These are phyloP conservation scores for Lophotriccus pileatus DNA, from an alignment of 2,797 vertebrate species.

Conservation along the genomic window DNA sequence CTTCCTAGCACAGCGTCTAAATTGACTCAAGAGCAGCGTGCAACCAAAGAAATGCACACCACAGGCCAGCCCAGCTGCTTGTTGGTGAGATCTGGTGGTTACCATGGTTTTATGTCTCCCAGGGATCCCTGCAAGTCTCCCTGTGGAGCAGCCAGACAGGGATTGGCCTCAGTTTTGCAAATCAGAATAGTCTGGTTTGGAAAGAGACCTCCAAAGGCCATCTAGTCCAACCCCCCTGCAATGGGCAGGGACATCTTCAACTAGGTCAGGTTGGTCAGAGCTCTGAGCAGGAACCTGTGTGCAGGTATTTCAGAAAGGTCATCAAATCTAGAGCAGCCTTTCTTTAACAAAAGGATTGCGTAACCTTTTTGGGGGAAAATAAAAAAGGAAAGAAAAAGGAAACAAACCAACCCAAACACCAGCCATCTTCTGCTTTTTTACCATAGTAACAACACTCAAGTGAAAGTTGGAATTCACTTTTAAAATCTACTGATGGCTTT, in stretches of 20 bases:
- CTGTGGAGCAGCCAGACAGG: neutral
- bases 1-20: neutral
- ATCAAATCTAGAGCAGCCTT: neutral
- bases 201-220: neutral
- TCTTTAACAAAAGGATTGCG: neutral
- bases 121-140: neutral
- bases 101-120: neutral
- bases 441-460: neutral
- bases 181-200: neutral
- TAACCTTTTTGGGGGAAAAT: fast-evolving
- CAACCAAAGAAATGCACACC: neutral
- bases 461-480: neutral
- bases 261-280: neutral
- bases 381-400: neutral
- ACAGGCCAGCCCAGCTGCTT: neutral
- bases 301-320: neutral
- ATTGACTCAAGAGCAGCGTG: neutral
- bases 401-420: too few species aligned
- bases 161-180: neutral
- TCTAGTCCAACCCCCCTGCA: neutral
- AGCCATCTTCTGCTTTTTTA: neutral
- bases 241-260: neutral
- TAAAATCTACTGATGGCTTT: neutral
- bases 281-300: neutral
- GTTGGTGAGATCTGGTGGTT: neutral